These are phyloP conservation scores for Clusia tigrina DNA, from an alignment of 2,888 invertebrate species.

Conservation along the genomic window DNA sequence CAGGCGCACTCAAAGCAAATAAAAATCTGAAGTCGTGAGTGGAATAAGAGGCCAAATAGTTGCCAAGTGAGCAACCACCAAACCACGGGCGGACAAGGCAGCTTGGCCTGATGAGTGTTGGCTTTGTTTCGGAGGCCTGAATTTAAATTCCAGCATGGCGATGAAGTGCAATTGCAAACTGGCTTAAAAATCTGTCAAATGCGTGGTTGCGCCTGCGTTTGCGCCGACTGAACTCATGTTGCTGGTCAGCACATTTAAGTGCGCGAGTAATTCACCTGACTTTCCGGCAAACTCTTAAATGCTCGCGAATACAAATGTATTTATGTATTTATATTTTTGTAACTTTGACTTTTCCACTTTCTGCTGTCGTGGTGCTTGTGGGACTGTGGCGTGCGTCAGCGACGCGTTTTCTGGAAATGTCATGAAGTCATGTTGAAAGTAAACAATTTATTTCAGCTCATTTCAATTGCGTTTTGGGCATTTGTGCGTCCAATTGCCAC, in stretches of 20 bases:
- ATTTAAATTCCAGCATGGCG: slow-evolving; percentile 17
- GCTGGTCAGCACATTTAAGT: background rate
- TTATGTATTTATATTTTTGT: background rate
- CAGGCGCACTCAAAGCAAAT: background rate
- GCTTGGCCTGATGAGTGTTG: no score
- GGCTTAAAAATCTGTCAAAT: slow-evolving; percentile 20
- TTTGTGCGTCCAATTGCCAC: slow-evolving; percentile 18
- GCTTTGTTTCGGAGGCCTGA: background rate
- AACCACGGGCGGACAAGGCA: background rate
- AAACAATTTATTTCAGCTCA: slow-evolving; percentile 1
- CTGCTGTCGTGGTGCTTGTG: background rate
- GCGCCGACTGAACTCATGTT: background rate
- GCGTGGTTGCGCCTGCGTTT: background rate
- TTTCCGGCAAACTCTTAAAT: background rate
- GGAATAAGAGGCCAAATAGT: slow-evolving; percentile 24
- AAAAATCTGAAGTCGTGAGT: slow-evolving; percentile 21
- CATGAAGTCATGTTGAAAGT: slow-evolving; percentile 4
- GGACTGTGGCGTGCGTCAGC: background rate
- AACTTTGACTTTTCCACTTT: background rate
- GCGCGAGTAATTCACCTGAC: background rate
- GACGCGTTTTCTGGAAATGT: background rate
- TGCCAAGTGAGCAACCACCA: background rate
- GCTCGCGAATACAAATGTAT: background rate
- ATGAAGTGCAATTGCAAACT: slow-evolving; percentile 43
- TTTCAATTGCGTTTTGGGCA: slow-evolving; percentile 19